Conservation (phyloP, 2,888 invertebrate genomes). For the Koerneria pararmatus region DNA sequence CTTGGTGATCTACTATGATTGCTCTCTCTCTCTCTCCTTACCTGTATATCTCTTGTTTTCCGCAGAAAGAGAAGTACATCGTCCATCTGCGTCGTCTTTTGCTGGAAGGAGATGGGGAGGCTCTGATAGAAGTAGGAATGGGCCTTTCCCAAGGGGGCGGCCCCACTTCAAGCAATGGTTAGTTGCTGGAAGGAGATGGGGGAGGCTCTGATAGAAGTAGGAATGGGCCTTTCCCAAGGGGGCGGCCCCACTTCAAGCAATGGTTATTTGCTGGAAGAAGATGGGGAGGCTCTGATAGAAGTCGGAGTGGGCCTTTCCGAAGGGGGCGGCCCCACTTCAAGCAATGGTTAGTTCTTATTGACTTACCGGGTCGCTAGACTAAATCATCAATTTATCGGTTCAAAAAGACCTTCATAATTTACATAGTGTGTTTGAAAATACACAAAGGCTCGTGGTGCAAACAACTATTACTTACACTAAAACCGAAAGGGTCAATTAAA, state of each 20-base stretch:
- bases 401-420: too few relatives aligned
- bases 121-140: conserved; percentile 38
- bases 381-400: too few relatives aligned
- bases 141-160: neutral
- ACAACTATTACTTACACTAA: too few relatives aligned
- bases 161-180: too few relatives aligned
- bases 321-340: too few relatives aligned
- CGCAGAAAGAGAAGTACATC: conserved; percentile 37
- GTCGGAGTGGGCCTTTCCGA: conserved; percentile 18
- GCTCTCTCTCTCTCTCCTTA: neutral
- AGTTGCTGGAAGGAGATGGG: conserved; percentile 51
- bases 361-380: too few relatives aligned
- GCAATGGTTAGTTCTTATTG: too few relatives aligned
- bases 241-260: too few relatives aligned
- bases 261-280: conserved; percentile 47
- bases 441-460: too few relatives aligned
- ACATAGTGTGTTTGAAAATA: too few relatives aligned
- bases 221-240: neutral
- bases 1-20: neutral
- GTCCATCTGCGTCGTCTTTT: conserved; percentile 41
- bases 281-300: conserved; percentile 50
- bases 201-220: conserved; percentile 45
- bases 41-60: neutral
- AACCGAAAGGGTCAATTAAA: too few relatives aligned
- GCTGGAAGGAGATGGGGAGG: conserved; percentile 50